Evolutionary conservation across 1,140 invertebrate genomes (phyloP), one percentile per base, ranked within the genome.

Genomic region (Elymnias hypermnestra): DNA sequence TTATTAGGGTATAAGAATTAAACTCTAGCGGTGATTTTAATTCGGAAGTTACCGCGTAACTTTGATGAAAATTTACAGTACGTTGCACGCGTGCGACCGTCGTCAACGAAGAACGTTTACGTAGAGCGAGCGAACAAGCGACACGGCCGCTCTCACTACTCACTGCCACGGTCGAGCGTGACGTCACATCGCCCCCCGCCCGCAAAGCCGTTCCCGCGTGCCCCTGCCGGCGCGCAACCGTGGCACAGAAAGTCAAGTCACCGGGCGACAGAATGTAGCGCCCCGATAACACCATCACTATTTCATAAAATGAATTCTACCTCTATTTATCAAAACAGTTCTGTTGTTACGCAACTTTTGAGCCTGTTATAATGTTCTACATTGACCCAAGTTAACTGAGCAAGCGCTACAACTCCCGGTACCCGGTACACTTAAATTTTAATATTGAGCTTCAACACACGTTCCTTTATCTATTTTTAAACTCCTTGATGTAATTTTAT

Each of bases 141-240:
- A 73, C 75, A 71, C 75, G 72, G 63, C 65, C 76, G 73, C 77
- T 79, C 81, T 82, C 77, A 75, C 72, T 79, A 72, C 78, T 79
- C 75, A 82, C 78, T 83, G 78, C 81, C 78, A 84, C 81, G 81
- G 81, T 83, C 81, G 81, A 62, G 55, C 57, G 81, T 82, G 81
- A 84, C 81, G 81, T 84, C 77, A 84, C 72, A 47, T 45, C 39
- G 47, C 61, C 54, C 48, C 46, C 58, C 61, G 47, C 56, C 51
- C 60, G 42, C 53, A 53, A 41, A 53, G 49, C 54, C 48, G 63
- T 22, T 68, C 57, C 62, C 57, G 43, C 57, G 28, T 55, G 35
- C 51, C 64, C 52, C 49, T 53, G 46, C 28, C 44, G 57, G 25
- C 62, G 56, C 51, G 52, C 65, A 57, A 54, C 59, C 70, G 43